These are phyloP conservation scores for Nasonia longicornis DNA, from an alignment of 1,140 invertebrate species.

Conservation along the genomic window DNA sequence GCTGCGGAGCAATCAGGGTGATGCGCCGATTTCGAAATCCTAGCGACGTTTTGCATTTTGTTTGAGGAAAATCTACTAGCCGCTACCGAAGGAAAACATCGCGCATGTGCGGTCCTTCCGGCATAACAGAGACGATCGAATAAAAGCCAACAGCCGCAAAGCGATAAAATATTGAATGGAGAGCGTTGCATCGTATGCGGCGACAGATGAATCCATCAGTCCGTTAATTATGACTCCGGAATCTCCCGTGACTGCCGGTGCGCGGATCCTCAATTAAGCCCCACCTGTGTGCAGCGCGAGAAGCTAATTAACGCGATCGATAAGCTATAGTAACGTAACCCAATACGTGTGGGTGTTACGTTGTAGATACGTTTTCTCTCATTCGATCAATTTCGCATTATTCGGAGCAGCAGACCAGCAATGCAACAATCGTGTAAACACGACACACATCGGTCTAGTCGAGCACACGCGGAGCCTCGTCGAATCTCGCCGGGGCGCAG, in stretches of 20 bases:
- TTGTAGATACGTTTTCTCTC: background rate
- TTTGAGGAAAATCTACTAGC: background rate
- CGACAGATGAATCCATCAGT: background rate
- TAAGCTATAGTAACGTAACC: no score
- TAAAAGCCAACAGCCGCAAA: background rate
- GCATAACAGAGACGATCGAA: no score
- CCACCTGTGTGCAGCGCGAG: background rate
- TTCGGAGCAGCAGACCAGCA: no score
- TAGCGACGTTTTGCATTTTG: no score
- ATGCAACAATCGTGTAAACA: no score
- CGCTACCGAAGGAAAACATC: background rate
- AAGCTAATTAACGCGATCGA: no score
- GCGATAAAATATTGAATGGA: background rate
- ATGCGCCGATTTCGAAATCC: no score
- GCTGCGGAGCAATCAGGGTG: background rate
- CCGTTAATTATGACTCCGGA: conserved; percentile 17
- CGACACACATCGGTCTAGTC: no score
- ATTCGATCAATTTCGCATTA: no score
- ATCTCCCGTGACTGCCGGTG: background rate
- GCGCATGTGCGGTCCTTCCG: background rate
- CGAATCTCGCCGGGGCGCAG: no score
- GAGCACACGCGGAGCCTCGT: no score
- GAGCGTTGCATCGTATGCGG: background rate
- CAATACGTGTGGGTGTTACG: no score
- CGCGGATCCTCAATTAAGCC: conserved; percentile 6